Evolutionary conservation across 2,113 vertebrate genomes (phyloP).

Genomic region (Phalacrocorax carbo): DNA sequence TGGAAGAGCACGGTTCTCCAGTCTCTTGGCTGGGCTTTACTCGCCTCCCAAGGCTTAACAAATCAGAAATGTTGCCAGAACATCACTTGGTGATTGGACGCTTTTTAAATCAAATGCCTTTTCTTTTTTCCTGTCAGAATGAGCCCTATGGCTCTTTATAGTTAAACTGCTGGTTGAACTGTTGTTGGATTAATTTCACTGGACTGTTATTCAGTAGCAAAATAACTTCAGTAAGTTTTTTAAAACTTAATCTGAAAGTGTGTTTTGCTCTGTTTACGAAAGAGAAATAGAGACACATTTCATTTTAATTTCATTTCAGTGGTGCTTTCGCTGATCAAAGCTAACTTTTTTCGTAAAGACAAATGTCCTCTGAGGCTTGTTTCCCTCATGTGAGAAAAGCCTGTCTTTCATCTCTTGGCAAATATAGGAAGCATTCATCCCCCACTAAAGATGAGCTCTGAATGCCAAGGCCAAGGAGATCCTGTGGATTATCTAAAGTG

Average conservation of each 20-base stretch:
- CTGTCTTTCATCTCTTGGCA: background rate
- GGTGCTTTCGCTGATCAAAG: background rate
- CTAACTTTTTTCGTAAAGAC: background rate
- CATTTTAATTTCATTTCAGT: background rate
- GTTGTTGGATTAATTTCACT: background rate
- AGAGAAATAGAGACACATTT: background rate
- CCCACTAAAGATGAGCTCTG: background rate
- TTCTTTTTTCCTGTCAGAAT: background rate
- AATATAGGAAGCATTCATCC: background rate
- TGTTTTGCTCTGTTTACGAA: background rate
- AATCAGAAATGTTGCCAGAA: background rate
- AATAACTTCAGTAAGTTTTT: background rate
- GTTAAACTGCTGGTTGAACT: background rate
- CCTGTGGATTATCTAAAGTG: background rate
- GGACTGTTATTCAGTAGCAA: background rate
- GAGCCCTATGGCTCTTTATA: background rate
- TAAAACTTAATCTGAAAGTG: background rate
- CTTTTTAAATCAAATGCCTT: background rate
- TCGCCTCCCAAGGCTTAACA: background rate
- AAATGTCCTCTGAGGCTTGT: background rate
- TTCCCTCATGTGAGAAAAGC: background rate
- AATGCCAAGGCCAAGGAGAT: background rate
- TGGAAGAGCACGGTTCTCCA: background rate
- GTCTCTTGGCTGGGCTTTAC: background rate
- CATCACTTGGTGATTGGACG: rapidly evolving